phyloP scores from a whole-genome alignment of 1,140 invertebrate species.

The Achroia grisella region DNA sequence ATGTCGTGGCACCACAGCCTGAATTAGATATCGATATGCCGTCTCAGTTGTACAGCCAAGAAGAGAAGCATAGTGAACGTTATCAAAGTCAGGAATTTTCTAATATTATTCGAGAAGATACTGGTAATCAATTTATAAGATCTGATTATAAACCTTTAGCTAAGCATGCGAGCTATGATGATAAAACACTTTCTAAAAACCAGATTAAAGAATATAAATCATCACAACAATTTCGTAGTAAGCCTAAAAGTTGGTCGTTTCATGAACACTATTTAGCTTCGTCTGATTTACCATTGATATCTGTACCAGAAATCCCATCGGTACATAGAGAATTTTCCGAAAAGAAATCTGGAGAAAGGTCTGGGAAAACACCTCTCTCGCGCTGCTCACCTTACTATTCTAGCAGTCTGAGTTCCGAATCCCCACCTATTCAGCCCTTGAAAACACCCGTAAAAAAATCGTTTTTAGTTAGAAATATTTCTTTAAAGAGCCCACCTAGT shows the following conservation, averaged over 20 bases:
- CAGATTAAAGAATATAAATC: slow-evolving; percentile 78
- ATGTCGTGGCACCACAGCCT: slow-evolving; percentile 51
- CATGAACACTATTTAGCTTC: slow-evolving; percentile 75
- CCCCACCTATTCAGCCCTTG: slow-evolving; percentile 76
- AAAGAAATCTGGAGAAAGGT: slow-evolving; percentile 61
- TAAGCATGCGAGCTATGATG: slow-evolving; percentile 77
- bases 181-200: slow-evolving; percentile 76
- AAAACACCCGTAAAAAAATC: slow-evolving; percentile 75
- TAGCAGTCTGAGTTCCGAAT: slow-evolving; percentile 80
- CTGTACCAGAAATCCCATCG: slow-evolving; percentile 58
- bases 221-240: slow-evolving; percentile 72
- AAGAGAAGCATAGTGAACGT: slow-evolving; percentile 75
- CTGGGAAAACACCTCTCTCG: slow-evolving; percentile 70
- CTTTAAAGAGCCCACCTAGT: slow-evolving; percentile 78
- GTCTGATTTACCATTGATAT: slow-evolving; percentile 58
- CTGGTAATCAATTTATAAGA: slow-evolving; percentile 43
- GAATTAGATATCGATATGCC: slow-evolving; percentile 68
- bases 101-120: slow-evolving; percentile 60
- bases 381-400: slow-evolving; percentile 82
- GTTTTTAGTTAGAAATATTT: slow-evolving; percentile 64
- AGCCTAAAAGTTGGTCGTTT: slow-evolving; percentile 76
- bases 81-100: slow-evolving; percentile 78
- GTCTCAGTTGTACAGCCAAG: slow-evolving; percentile 74
- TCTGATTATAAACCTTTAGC: slow-evolving; percentile 74
- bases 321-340: slow-evolving; percentile 59